These are phyloP conservation scores for Megalops atlanticus DNA, from an alignment of 2,113 vertebrate species.

Conservation along the genomic window DNA sequence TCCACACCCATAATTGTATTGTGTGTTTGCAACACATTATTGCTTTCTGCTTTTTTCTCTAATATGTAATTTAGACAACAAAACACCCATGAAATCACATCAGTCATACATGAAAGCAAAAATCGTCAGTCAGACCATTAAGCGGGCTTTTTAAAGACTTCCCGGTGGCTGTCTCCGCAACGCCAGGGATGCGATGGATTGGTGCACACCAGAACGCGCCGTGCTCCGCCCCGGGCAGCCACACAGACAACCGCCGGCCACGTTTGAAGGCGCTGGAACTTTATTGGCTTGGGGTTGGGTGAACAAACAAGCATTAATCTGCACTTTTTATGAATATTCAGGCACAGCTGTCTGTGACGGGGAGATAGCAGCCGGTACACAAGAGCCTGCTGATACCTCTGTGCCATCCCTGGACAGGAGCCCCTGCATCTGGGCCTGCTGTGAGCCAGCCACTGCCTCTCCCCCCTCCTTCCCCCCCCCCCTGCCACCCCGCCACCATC, in stretches of 20 bases:
- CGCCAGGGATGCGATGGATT: background rate
- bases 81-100: background rate
- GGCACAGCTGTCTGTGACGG: constrained; percentile 64
- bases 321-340: constrained; percentile 71
- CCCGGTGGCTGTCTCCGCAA: background rate
- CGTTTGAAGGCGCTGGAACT: constrained; percentile 16
- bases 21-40: background rate
- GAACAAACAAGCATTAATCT: constrained; percentile 65
- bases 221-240: constrained; percentile 13
- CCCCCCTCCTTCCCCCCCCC: too few relatives aligned
- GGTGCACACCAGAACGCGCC: background rate
- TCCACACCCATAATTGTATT: background rate
- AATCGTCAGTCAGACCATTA: constrained; percentile 11
- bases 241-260: constrained; percentile 27
- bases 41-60: background rate
- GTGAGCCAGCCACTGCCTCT: background rate
- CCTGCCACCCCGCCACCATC: background rate
- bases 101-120: constrained; percentile 15
- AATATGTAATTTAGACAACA: background rate
- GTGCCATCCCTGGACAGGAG: constrained; percentile 62
- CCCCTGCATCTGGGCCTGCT: constrained; percentile 56
- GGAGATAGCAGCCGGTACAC: constrained; percentile 65
- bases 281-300: constrained; percentile 39
- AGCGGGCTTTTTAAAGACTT: background rate
- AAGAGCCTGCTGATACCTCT: constrained; percentile 55